Evolutionary conservation across 2,113 vertebrate species (phyloP), one percentile per base, ranked within the genome.

Genomic region (Macaca nemestrina): DNA sequence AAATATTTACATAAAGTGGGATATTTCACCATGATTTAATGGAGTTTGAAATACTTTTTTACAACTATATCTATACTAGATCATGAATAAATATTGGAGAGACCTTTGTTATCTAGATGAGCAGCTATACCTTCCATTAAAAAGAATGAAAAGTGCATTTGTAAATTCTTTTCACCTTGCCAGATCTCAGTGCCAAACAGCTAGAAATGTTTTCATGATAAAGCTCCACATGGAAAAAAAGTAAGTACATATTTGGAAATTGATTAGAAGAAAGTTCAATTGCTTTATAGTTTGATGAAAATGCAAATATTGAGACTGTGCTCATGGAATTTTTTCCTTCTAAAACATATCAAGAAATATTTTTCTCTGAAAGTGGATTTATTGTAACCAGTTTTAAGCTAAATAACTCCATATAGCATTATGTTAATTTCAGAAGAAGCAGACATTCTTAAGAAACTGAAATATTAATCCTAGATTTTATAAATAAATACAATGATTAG

Each of bases 221-320:
- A 89, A 82, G 5, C 20, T 48, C 5, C 30, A 83, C 14, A 25
- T 30, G 12, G 5, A 43, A 73, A 30, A 52, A 88, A 96, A 92
- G 57, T 22, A 83, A 86, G 8, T 10, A n/a, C 52, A 12, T 61
- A 52, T 48, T 86, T 79, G 11, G 68, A 81, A 94, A 93, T 20
- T 76, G 13, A 61, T 86, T 30, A 76, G 18, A 88, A 93, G 20
- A 84, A 76, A 76, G 8, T 52, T 79, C 10, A 13, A 16, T 78
- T 14, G 30, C 10, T 86, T 81, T 82, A 90, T 48, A 92, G 35
- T 86, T 93, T 91, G 38, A 85, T 67, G 59, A 94, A 90, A 86
- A 57, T 22, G 4, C 10, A 50, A 57, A 68, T 23, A 8, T 55
- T 81, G 50, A 84, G 59, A 59, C 3, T 81, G 12, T 70, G 6